phyloP scores from a whole-genome alignment of 2,113 vertebrate genomes.

The Myanophis thanlyinensis region DNA sequence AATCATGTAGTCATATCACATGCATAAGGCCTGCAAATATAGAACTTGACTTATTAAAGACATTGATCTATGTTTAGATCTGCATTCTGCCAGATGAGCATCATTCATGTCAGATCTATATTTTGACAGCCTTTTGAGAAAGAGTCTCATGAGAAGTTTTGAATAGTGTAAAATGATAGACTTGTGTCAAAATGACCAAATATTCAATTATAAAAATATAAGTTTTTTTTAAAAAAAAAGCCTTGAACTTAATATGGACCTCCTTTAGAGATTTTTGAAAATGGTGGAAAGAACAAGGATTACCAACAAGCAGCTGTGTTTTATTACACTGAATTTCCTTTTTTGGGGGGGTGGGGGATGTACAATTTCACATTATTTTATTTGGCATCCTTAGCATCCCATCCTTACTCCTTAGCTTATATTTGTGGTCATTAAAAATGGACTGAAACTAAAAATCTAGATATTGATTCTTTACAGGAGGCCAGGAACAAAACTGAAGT shows the following conservation, averaged over 20 bases:
- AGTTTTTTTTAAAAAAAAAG: not conserved
- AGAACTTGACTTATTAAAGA: not conserved
- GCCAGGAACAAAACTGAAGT: conserved; percentile 30
- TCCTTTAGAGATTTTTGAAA: not conserved
- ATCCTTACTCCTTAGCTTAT: not conserved
- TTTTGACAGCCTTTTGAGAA: not conserved
- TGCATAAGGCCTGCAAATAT: not conserved
- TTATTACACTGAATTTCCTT: not conserved
- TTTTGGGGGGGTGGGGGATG: not conserved
- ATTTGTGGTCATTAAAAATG: not conserved
- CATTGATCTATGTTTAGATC: not conserved
- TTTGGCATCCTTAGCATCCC: not conserved
- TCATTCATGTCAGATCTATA: not conserved
- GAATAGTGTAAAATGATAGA: not conserved
- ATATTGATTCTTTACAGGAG: not conserved
- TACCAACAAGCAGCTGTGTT: not conserved
- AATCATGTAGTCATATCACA: not conserved
- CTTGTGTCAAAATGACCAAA: not conserved
- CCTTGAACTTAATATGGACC: not conserved
- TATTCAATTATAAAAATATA: not conserved
- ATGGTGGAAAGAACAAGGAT: not conserved
- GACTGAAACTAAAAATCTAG: not conserved
- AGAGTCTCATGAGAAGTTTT: not conserved
- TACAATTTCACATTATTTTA: not conserved
- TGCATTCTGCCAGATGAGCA: not conserved